Conservation (phyloP, 2,113 vertebrate genomes). For the Thalassoma bifasciatum region DNA sequence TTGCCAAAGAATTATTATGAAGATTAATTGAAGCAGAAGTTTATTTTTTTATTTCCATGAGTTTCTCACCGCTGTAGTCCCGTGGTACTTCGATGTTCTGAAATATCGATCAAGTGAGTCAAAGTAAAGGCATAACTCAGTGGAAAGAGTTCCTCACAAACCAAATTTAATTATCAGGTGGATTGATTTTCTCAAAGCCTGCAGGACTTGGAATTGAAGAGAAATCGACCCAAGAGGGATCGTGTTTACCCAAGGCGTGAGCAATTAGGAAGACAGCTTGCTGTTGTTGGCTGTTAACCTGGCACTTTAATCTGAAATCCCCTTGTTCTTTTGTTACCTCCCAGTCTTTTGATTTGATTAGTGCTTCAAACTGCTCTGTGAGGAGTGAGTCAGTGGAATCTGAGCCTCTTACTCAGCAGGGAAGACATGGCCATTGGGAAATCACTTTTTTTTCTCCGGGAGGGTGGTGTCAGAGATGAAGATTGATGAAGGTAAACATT, state of each 20-base stretch:
- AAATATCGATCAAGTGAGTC: conserved; percentile 28
- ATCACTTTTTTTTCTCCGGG: not conserved
- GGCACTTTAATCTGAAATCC: conserved; percentile 19
- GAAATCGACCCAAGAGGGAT: not conserved
- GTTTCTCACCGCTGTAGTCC: conserved; percentile 35
- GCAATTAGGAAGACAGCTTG: conserved; percentile 12
- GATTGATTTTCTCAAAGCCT: not conserved
- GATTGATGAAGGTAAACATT: conserved; percentile 74
- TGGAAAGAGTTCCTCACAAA: conserved; percentile 26
- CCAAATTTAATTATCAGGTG: conserved; percentile 19
- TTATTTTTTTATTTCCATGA: conserved; percentile 53
- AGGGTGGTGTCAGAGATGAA: conserved; percentile 43
- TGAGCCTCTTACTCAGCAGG: conserved; percentile 44
- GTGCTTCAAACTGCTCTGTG: conserved; percentile 24
- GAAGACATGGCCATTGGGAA: conserved; percentile 44
- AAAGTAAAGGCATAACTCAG: conserved; percentile 29
- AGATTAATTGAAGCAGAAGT: conserved; percentile 26
- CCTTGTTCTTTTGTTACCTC: conserved; percentile 17
- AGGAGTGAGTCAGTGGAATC: conserved; percentile 48
- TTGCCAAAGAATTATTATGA: conserved; percentile 24
- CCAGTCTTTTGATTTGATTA: conserved; percentile 25
- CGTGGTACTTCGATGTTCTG: conserved; percentile 20
- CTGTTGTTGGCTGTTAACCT: conserved; percentile 20
- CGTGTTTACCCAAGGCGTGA: conserved; percentile 7
- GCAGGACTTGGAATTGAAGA: conserved; percentile 1